These are phyloP conservation scores for Zosterops lateralis DNA, from an alignment of 2,113 vertebrate genomes.

Conservation along the genomic window DNA sequence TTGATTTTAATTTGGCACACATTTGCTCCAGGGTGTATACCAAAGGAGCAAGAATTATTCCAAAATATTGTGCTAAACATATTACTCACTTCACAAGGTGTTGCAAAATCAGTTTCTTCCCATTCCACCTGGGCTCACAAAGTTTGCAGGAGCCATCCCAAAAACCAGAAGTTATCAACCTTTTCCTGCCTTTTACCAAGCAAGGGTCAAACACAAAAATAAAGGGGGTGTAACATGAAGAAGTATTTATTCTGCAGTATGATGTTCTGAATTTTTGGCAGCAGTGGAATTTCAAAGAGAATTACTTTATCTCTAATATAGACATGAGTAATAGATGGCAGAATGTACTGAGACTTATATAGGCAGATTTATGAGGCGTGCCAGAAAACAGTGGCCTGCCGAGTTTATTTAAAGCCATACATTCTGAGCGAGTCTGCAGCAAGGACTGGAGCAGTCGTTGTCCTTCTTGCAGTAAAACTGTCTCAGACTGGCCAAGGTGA, in stretches of 20 bases:
- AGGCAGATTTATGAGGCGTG: slow-evolving; percentile 63
- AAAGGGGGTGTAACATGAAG: background rate
- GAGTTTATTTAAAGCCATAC: slow-evolving; percentile 53
- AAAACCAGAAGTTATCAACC: background rate
- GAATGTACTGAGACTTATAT: slow-evolving; percentile 59
- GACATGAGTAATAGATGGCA: slow-evolving; percentile 66
- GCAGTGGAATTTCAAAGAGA: slow-evolving; percentile 41
- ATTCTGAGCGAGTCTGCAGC: slow-evolving; percentile 2
- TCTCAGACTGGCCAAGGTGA: background rate
- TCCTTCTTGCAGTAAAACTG: slow-evolving; percentile 19
- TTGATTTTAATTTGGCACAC: background rate
- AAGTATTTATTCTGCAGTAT: slow-evolving; percentile 44
- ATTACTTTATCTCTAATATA: slow-evolving; percentile 61
- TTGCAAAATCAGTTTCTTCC: background rate
- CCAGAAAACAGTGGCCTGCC: slow-evolving; percentile 26
- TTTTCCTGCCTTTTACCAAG: background rate
- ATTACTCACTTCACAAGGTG: background rate
- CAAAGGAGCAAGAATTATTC: background rate
- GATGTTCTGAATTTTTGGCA: slow-evolving; percentile 38
- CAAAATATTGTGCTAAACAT: background rate
- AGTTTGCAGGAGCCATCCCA: background rate
- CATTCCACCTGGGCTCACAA: background rate
- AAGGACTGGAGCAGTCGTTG: slow-evolving; percentile 15
- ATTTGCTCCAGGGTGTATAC: background rate
- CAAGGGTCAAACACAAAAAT: slow-evolving; percentile 1